phyloP scores from a whole-genome alignment of 2,797 vertebrate species.

The Clarias laeviceps region DNA sequence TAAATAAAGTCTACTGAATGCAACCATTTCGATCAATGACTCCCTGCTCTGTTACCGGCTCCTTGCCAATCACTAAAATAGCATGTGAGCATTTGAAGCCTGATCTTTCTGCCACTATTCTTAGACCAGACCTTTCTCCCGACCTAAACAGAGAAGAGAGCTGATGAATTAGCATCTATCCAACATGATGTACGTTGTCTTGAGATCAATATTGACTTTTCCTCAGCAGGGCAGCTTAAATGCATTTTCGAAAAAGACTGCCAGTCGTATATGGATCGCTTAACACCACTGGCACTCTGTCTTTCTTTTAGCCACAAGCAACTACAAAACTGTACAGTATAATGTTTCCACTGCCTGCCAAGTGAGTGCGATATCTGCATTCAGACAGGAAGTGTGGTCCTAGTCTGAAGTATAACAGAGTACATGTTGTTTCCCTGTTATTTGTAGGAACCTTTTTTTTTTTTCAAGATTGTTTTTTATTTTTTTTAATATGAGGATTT shows the following conservation, averaged over 20 bases:
- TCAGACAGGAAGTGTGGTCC: conserved; percentile 14
- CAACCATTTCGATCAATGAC: conserved; percentile 41
- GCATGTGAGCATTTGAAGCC: conserved; percentile 50
- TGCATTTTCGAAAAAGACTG: conserved; percentile 54
- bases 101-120: conserved; percentile 47
- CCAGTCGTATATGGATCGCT: conserved; percentile 48
- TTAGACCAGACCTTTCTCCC: conserved; percentile 48
- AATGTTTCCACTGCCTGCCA: conserved; percentile 3
- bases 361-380: conserved; percentile 18
- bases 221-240: conserved; percentile 48
- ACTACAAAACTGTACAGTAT: conserved; percentile 20
- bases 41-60: conserved; percentile 43
- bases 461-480: no score
- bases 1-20: conserved; percentile 48
- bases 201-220: conserved; percentile 54
- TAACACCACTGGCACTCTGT: conserved; percentile 49
- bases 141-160: conserved; percentile 36
- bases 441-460: conserved; percentile 40
- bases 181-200: conserved; percentile 41
- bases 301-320: conserved; percentile 29
- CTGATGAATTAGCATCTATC: conserved; percentile 51
- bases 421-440: conserved; percentile 59
- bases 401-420: conserved; percentile 36
- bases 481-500: conserved; percentile 59
- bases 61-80: conserved; percentile 56